Conservation (phyloP, 2,888 invertebrate species). For the Pollenia angustigena region DNA sequence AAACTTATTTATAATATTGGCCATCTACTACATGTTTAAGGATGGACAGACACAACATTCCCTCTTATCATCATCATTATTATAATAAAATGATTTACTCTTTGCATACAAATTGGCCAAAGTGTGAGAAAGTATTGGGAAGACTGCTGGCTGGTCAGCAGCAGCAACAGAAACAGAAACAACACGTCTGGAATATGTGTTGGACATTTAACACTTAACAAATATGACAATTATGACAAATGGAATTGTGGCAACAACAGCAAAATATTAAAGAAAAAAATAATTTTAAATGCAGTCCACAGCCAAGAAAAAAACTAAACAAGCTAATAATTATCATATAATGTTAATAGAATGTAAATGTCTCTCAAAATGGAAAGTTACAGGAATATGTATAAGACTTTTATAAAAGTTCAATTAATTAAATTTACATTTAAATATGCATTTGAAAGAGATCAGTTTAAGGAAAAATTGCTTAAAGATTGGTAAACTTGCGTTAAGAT, state of each 20-base stretch:
- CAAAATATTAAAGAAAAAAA: background rate
- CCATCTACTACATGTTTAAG: conserved; percentile 42
- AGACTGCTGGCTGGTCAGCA: conserved; percentile 14
- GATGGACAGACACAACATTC: conserved; percentile 41
- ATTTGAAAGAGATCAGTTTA: too few species aligned
- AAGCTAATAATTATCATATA: conserved; percentile 35
- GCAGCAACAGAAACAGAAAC: conserved; percentile 23
- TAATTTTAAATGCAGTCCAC: conserved; percentile 41
- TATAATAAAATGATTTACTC: conserved; percentile 67
- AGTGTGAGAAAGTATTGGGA: conserved; percentile 63
- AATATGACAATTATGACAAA: conserved; percentile 72
- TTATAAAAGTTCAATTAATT: conserved; percentile 12
- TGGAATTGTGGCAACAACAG: conserved; percentile 63
- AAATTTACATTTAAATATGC: background rate
- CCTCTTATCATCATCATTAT: conserved; percentile 62
- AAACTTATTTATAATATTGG: conserved; percentile 52
- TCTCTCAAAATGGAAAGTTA: conserved; percentile 14
- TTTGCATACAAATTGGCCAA: conserved; percentile 66
- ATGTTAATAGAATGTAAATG: conserved; percentile 45
- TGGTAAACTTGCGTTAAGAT: too few species aligned
- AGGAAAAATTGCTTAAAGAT: background rate
- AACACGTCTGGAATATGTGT: conserved; percentile 65
- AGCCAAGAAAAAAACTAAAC: conserved; percentile 26
- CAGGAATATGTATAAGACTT: background rate
- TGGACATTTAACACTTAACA: conserved; percentile 69